Conservation (phyloP, 1,140 invertebrate genomes). For the Calephelis virginiensis region DNA sequence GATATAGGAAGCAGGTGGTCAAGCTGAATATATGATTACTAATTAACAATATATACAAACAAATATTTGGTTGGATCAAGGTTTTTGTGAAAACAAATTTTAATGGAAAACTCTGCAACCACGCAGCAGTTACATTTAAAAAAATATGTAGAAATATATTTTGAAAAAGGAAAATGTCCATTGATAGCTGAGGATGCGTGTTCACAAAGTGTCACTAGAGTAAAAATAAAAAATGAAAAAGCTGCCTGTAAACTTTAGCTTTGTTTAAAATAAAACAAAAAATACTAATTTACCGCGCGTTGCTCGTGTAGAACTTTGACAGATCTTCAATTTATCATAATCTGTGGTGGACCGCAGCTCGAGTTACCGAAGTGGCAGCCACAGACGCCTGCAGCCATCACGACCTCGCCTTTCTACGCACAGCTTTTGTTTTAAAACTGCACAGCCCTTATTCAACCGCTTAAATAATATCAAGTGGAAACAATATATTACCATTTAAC, state of each 20-base stretch:
- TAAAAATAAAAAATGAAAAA: not conserved
- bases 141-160: too few relatives aligned
- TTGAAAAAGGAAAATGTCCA: too few relatives aligned
- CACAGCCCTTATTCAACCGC: slow-evolving; percentile 39
- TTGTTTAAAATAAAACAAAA: not conserved
- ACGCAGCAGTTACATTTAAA: too few relatives aligned
- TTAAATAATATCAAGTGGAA: slow-evolving; percentile 18
- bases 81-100: too few relatives aligned
- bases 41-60: too few relatives aligned
- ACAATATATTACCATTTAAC: slow-evolving; percentile 19
- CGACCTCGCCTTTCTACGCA: slow-evolving; percentile 56
- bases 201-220: too few relatives aligned
- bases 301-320: slow-evolving; percentile 24
- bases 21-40: too few relatives aligned
- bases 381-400: slow-evolving; percentile 57
- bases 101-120: too few relatives aligned
- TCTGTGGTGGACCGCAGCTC: slow-evolving; percentile 42
- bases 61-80: too few relatives aligned
- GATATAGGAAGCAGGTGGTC: too few relatives aligned
- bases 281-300: slow-evolving; percentile 13
- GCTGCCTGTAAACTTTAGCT: too few relatives aligned
- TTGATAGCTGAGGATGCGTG: too few relatives aligned
- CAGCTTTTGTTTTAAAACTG: slow-evolving; percentile 52
- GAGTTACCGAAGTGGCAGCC: slow-evolving; percentile 70
- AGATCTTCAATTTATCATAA: slow-evolving; percentile 26